Evolutionary conservation across 2,113 vertebrate genomes (phyloP).

Genomic region (Otus sunia): DNA sequence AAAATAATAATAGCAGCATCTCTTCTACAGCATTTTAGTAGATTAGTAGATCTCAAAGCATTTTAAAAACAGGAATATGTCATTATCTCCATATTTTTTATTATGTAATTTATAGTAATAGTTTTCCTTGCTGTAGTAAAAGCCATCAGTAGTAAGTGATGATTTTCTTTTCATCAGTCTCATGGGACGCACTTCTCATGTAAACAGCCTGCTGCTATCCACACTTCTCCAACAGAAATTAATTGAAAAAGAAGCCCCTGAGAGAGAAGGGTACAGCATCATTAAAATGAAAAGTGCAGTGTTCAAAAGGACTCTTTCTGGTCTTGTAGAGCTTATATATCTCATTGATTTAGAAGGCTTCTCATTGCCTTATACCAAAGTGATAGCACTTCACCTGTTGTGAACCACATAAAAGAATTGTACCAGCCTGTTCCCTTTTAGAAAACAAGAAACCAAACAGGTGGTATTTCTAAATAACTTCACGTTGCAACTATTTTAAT

Average conservation of each 20-base stretch:
- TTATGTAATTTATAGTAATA: slow-evolving; percentile 36
- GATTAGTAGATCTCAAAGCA: background rate
- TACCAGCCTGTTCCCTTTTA: background rate
- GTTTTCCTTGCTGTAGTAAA: slow-evolving; percentile 39
- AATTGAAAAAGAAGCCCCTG: slow-evolving; percentile 39
- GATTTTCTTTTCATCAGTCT: slow-evolving; percentile 41
- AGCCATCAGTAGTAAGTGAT: slow-evolving; percentile 19
- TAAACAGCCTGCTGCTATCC: slow-evolving; percentile 45
- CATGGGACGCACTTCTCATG: slow-evolving; percentile 11
- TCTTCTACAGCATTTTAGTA: background rate
- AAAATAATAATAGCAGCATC: background rate
- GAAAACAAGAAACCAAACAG: background rate
- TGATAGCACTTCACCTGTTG: background rate
- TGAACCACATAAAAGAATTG: background rate
- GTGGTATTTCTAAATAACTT: background rate
- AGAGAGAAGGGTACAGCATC: slow-evolving; percentile 16
- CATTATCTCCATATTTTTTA: background rate
- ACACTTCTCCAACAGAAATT: slow-evolving; percentile 14
- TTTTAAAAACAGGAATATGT: slow-evolving; percentile 26
- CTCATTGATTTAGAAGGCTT: background rate
- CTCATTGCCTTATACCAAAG: background rate
- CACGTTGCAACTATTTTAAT: background rate
- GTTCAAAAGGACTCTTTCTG: background rate
- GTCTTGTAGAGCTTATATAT: background rate
- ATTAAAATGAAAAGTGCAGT: background rate